Conservation (phyloP, 1,140 invertebrate genomes). For the Drosophila leontia region DNA sequence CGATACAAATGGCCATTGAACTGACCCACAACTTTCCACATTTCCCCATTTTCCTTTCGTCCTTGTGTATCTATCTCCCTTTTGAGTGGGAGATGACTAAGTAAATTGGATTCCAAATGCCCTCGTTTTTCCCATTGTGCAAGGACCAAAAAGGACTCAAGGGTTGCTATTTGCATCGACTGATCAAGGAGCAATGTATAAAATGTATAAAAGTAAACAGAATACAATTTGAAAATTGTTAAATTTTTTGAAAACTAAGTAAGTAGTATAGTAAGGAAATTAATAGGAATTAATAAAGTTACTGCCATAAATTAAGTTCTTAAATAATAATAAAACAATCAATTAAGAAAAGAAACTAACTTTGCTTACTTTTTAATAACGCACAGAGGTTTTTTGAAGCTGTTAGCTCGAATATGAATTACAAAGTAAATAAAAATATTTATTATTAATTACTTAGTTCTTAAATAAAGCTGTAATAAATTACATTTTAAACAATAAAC, state of each 20-base stretch:
- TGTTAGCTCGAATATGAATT: no score
- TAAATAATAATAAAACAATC: background rate
- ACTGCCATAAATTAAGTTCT: no score
- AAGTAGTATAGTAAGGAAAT: no score
- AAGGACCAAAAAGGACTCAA: conserved; percentile 16
- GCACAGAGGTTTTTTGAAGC: no score
- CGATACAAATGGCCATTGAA: conserved; percentile 52
- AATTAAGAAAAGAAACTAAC: no score
- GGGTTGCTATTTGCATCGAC: conserved; percentile 23
- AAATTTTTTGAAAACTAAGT: background rate
- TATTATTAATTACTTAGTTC: background rate
- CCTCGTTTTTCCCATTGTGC: conserved; percentile 27
- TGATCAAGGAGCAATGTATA: background rate
- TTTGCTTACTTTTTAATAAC: no score
- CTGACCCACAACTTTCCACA: conserved; percentile 15
- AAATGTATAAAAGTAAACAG: background rate
- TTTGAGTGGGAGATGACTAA: conserved; percentile 47
- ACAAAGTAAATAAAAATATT: background rate
- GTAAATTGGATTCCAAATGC: conserved; percentile 74
- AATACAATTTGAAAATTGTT: background rate
- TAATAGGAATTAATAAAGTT: background rate
- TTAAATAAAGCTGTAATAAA: background rate
- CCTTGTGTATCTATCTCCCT: conserved; percentile 2
- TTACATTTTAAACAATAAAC: background rate
- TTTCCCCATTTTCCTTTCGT: conserved; percentile 3